Base-by-base conservation (phyloP, 1,140 invertebrate species). In the Drosophila sp. region DNA sequence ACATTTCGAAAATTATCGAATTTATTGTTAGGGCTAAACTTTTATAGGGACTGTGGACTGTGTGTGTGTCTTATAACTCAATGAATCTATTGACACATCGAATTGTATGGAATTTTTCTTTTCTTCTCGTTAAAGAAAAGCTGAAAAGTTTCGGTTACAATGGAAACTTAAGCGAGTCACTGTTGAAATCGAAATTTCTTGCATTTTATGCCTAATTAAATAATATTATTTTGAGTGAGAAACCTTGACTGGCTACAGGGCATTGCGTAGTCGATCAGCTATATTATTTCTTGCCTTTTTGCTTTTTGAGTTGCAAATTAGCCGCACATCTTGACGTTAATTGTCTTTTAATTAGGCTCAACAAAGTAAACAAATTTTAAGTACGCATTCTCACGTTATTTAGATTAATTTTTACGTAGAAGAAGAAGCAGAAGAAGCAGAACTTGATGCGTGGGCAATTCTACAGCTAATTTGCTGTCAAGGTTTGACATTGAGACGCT, bases 41-140 rank as follows among this genome's bases (percentile, higher is more conserved):
- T 14, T 58, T 25, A 7, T 8, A 36, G n/a, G 11, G 34, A 27
- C n/a, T 34, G 53, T 46, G 8, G 4, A 4, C 21, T 57, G 57
- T 38, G 53, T 58, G 46, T 9, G 38, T 18, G 29, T 25, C 1
- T 21, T 76, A 61, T 67, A 58, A 57, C 43, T 76, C 51, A 76
- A 80, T 80, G 48, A 79, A 83, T 56, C 86, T 77, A 77, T 86
- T 75, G 80, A 80, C 81, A 83, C 56, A 86, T 29, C 50, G 53
- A 61, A 14, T 29, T 27, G 38, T 29, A 9, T 51, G 27, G 32
- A 29, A 11, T 51, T 34, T 64, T 32, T 53, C 40, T 43, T 63
- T 51, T 64, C 8, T 18, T 41, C 9, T 32, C 43, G 50, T 41
- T 29, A 54, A 48, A 45, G 41, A 32, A 36, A n/a, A 36, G 65